phyloP scores from a whole-genome alignment of 2,888 invertebrate genomes.

The Sarcophaga carnaria region DNA sequence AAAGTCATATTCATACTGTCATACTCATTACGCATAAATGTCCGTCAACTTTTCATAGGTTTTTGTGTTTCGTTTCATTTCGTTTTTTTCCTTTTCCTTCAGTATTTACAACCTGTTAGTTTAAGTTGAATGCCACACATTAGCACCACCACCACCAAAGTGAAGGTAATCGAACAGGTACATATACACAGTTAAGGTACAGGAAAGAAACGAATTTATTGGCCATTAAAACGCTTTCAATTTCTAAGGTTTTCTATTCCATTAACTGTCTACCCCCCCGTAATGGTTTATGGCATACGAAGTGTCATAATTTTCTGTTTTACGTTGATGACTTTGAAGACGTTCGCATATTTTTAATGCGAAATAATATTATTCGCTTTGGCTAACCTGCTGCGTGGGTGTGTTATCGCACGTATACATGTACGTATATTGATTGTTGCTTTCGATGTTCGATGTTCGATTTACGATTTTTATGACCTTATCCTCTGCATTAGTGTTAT shows the following conservation, averaged over 20 bases:
- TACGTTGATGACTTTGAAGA: too few relatives aligned
- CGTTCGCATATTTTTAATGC: too few relatives aligned
- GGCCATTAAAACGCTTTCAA: constrained; percentile 50
- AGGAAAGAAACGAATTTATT: constrained; percentile 26
- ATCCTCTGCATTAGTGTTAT: too few relatives aligned
- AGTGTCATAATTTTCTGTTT: constrained; percentile 47
- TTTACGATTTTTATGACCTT: too few relatives aligned
- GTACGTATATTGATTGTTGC: too few relatives aligned
- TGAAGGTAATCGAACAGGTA: neutral
- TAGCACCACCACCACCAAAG: constrained; percentile 3
- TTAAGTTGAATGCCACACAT: constrained; percentile 1
- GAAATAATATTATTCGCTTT: too few relatives aligned
- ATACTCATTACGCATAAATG: constrained; percentile 33
- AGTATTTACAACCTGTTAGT: constrained; percentile 52
- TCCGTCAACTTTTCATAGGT: constrained; percentile 37
- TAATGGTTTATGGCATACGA: constrained; percentile 56
- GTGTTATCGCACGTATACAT: too few relatives aligned
- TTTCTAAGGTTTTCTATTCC: constrained; percentile 56
- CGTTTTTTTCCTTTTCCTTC: constrained; percentile 8
- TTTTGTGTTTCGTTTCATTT: constrained; percentile 31
- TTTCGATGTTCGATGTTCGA: too few relatives aligned
- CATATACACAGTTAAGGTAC: neutral
- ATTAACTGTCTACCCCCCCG: constrained; percentile 39
- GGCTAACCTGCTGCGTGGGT: too few relatives aligned
- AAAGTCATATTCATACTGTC: constrained; percentile 56